Percentiles rank a stretch among this genome's conserved stretches.
phyloP scores from a whole-genome alignment of 2,113 vertebrate genomes.

The Clarias macrocephalus region DNA sequence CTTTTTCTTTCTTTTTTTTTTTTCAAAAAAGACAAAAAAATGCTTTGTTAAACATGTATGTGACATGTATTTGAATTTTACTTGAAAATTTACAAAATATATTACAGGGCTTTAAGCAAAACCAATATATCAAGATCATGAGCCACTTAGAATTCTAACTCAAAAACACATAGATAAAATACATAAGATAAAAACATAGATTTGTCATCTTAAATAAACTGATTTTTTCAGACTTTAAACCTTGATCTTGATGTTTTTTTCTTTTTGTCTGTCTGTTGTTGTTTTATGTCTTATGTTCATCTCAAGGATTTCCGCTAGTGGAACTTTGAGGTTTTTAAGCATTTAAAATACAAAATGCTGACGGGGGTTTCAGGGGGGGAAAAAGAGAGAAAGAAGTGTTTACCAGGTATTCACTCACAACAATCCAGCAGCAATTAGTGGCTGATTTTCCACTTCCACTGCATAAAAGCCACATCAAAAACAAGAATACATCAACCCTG shows the following conservation, averaged over 20 bases:
- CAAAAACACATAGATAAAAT: too few relatives aligned
- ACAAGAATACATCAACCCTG: neutral
- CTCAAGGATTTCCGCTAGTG: slow-evolving; percentile 53
- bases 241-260: slow-evolving; percentile 22
- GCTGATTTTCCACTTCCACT: slow-evolving; percentile 26
- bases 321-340: slow-evolving; percentile 55
- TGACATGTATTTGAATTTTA: neutral
- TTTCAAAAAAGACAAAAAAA: neutral
- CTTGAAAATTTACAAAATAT: neutral
- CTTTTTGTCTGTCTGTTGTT: slow-evolving; percentile 23
- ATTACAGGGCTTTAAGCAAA: neutral
- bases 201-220: neutral
- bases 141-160: neutral
- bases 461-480: slow-evolving; percentile 13
- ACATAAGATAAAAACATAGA: neutral
- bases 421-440: slow-evolving; percentile 14
- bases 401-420: slow-evolving; percentile 2
- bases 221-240: neutral
- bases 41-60: neutral
- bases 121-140: neutral
- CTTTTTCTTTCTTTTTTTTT: neutral
- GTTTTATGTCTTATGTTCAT: slow-evolving; percentile 32
- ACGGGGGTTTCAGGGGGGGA: slow-evolving; percentile 27
- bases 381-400: slow-evolving; percentile 13
- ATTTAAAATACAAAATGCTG: slow-evolving; percentile 51